Percentiles rank a stretch among this genome's conserved stretches.
These are phyloP conservation scores for Calliphora vicina DNA, from an alignment of 1,140 invertebrate genomes.

Conservation along the genomic window DNA sequence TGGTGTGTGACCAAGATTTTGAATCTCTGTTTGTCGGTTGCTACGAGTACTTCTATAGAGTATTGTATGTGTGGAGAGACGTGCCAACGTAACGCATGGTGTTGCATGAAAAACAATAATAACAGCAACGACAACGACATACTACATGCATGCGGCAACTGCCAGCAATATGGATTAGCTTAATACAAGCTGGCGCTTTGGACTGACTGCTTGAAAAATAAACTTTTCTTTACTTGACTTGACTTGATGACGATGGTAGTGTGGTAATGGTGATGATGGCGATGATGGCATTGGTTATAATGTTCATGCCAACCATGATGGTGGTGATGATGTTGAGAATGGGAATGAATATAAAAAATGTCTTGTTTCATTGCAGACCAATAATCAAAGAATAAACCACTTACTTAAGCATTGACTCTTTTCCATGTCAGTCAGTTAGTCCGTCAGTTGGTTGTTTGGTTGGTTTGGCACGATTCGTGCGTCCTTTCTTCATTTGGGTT, in stretches of 20 bases:
- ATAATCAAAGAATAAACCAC: slow-evolving; percentile 23
- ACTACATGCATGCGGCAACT: too few relatives aligned
- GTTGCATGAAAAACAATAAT: not conserved
- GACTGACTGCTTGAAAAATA: slow-evolving; percentile 19
- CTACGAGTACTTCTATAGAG: not conserved
- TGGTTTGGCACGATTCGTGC: not conserved
- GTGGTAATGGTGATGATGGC: not conserved
- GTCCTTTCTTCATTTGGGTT: not conserved
- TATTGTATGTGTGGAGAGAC: too few relatives aligned
- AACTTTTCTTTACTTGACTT: not conserved
- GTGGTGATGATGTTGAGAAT: not conserved
- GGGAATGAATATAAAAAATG: slow-evolving; percentile 11
- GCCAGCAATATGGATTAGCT: slow-evolving; percentile 25
- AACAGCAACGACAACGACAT: not conserved
- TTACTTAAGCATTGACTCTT: slow-evolving; percentile 6
- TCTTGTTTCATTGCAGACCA: slow-evolving; percentile 15
- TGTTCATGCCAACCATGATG: not conserved
- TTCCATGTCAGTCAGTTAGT: not conserved
- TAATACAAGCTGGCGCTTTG: slow-evolving; percentile 24
- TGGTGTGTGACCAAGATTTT: slow-evolving; percentile 23
- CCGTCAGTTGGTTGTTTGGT: not conserved
- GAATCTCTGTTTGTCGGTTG: not conserved
- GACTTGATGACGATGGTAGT: not conserved
- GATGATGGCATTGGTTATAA: not conserved
- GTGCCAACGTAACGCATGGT: slow-evolving; percentile 19